phyloP scores from a whole-genome alignment of 2,797 vertebrate species.

The Mycteria americana region DNA sequence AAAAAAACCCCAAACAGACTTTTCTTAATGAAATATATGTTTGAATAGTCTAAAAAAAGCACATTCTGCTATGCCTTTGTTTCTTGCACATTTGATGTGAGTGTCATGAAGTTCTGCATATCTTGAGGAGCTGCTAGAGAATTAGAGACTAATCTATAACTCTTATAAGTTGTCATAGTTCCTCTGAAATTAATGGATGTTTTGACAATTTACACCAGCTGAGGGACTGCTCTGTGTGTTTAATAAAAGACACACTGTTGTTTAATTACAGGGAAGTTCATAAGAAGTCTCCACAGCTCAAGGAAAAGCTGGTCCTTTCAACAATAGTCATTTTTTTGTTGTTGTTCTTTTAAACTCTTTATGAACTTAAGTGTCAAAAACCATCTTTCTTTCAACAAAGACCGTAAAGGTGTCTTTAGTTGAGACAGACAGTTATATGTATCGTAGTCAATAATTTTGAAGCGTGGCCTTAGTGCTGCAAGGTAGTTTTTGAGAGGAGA shows the following conservation, averaged over 20 bases:
- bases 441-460: neutral
- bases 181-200: neutral
- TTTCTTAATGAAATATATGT: neutral
- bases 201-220: neutral
- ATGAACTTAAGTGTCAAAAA: neutral
- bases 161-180: neutral
- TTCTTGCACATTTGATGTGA: slow-evolving; percentile 12
- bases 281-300: neutral
- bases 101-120: neutral
- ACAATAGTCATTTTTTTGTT: neutral
- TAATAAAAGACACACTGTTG: neutral
- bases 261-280: neutral
- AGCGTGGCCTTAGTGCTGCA: accelerated
- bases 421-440: neutral
- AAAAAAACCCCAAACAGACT: neutral
- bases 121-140: slow-evolving; percentile 11
- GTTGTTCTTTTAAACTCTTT: neutral
- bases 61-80: neutral
- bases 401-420: neutral
- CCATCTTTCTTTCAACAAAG: neutral
- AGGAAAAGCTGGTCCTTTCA: neutral
- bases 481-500: neutral
- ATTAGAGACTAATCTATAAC: slow-evolving; percentile 7
- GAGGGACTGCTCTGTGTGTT: neutral
- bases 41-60: neutral